Percentiles rank a stretch among this genome's conserved stretches.
Evolutionary conservation across 1,140 invertebrate species (phyloP).

Genomic region (Cydia strobilella): DNA sequence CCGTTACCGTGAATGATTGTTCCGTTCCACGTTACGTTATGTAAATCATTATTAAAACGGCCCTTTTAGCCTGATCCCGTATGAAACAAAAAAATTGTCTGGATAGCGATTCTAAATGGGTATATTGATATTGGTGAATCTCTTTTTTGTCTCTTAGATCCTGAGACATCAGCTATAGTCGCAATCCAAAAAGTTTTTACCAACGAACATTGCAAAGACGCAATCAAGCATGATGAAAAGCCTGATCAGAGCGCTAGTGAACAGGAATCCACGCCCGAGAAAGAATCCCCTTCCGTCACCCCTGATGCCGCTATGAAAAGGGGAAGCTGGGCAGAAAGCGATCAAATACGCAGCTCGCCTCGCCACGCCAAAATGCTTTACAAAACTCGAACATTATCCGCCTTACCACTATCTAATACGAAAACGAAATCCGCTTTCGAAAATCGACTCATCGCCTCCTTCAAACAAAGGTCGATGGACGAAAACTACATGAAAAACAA

Average conservation of each 20-base stretch:
- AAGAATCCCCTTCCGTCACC: constrained; percentile 57
- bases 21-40: too few species aligned
- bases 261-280: constrained; percentile 64
- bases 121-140: background rate
- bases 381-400: constrained; percentile 75
- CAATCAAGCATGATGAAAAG: constrained; percentile 47
- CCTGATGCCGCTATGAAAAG: constrained; percentile 57
- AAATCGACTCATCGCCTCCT: constrained; percentile 64
- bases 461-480: constrained; percentile 71
- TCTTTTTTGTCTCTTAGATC: constrained; percentile 52
- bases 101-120: too few species aligned
- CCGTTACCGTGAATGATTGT: too few species aligned
- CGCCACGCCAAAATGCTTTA: constrained; percentile 69
- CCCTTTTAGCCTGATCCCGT: too few species aligned
- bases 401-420: constrained; percentile 65
- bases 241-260: constrained; percentile 53
- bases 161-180: constrained; percentile 58
- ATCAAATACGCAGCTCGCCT: constrained; percentile 58
- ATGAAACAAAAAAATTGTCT: too few species aligned
- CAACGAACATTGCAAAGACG: constrained; percentile 46
- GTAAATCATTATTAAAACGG: too few species aligned
- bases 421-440: constrained; percentile 67
- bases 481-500: constrained; percentile 71
- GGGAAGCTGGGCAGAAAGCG: constrained; percentile 60
- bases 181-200: constrained; percentile 58